Percentiles rank a stretch among this genome's conserved stretches.
Evolutionary conservation across 2,113 vertebrate genomes (phyloP).

Genomic region (Syngnathus floridae): DNA sequence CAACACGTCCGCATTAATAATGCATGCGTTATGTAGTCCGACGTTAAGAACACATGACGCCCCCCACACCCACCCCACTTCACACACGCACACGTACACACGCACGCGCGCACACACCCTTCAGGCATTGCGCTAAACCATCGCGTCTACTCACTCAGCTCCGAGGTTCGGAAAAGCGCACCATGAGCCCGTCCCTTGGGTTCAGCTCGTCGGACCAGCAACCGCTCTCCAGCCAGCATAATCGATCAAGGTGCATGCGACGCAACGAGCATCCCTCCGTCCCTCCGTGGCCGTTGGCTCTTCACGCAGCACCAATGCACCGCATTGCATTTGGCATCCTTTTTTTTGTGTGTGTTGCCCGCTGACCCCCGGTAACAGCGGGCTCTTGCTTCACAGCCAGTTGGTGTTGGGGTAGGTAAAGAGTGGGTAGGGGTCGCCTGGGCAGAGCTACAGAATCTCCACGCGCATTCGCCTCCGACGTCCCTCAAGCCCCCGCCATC

Average conservation of each 20-base stretch:
- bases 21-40: conserved; percentile 8
- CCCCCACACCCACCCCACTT: background rate
- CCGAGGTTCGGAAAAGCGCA: conserved; percentile 55
- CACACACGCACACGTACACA: conserved; percentile 16
- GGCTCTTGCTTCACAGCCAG: conserved; percentile 41
- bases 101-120: background rate
- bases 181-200: conserved; percentile 55
- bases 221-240: conserved; percentile 56
- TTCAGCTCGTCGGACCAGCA: conserved; percentile 50
- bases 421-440: conserved; percentile 10
- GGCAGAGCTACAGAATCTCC: conserved; percentile 36
- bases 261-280: conserved; percentile 20
- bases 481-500: conserved; percentile 67
- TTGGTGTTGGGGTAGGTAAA: background rate
- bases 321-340: conserved; percentile 61
- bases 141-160: conserved; percentile 70
- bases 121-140: conserved; percentile 58
- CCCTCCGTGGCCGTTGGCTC: conserved; percentile 5
- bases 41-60: conserved; percentile 44
- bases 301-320: conserved; percentile 54
- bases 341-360: conserved; percentile 20
- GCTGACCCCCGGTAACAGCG: conserved; percentile 44
- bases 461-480: conserved; percentile 40
- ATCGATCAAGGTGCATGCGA: conserved; percentile 43
- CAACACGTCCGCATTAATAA: conserved; percentile 19